Conservation (phyloP, 2,888 invertebrate species). For the Lepidocyrtoides sp. region DNA sequence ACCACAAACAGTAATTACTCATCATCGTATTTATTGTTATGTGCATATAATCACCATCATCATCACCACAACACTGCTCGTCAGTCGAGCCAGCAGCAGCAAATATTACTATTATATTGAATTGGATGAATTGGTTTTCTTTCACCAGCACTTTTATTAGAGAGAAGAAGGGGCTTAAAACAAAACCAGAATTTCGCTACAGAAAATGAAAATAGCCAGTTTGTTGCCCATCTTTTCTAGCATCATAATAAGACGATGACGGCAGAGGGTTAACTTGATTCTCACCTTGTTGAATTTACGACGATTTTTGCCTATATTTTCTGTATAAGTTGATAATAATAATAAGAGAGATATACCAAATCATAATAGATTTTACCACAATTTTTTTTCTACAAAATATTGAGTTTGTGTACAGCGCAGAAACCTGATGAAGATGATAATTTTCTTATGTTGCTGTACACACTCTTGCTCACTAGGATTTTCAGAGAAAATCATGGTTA, state of each 20-base stretch:
- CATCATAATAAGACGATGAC: slow-evolving; percentile 53
- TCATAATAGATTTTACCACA: slow-evolving; percentile 69
- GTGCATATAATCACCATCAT: slow-evolving; percentile 61
- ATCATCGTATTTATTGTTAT: slow-evolving; percentile 57
- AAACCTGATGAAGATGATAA: slow-evolving; percentile 62
- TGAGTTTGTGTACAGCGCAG: background rate
- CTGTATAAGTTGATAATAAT: background rate
- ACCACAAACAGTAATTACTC: slow-evolving; percentile 64
- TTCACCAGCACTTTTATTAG: too few relatives aligned
- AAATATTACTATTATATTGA: background rate
- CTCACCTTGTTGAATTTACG: slow-evolving; percentile 67
- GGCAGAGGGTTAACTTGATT: slow-evolving; percentile 69
- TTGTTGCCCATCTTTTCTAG: background rate
- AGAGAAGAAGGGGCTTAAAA: background rate
- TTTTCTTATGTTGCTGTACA: slow-evolving; percentile 23
- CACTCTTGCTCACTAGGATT: slow-evolving; percentile 22
- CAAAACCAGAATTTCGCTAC: slow-evolving; percentile 65
- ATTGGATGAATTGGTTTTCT: slow-evolving; percentile 44
- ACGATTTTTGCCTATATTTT: background rate
- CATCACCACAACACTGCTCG: slow-evolving; percentile 13
- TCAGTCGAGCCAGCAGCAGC: background rate
- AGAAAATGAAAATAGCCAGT: slow-evolving; percentile 49
- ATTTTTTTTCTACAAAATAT: background rate
- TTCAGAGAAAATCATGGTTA: slow-evolving; percentile 52
- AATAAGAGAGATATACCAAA: background rate